phyloP scores from a whole-genome alignment of 2,888 invertebrate genomes.

The Tubiluchus corallicola region DNA sequence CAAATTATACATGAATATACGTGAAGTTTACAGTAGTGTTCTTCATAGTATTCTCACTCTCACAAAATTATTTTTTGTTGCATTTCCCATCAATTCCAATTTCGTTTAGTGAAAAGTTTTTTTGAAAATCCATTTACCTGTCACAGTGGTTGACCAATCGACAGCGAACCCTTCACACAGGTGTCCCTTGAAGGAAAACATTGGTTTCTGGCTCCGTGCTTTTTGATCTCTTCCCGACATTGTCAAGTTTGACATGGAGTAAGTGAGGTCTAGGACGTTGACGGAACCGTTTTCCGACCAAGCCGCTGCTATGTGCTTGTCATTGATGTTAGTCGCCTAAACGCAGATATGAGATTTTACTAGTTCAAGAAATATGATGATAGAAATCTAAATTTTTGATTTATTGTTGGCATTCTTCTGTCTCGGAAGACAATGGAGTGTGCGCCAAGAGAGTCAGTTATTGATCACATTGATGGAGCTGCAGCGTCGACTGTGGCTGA shows the following conservation, averaged over 20 bases:
- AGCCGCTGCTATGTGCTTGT: slow-evolving; percentile 56
- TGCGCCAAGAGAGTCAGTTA: too few species aligned
- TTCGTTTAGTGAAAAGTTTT: neutral
- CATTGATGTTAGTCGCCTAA: slow-evolving; percentile 37
- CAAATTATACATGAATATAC: too few species aligned
- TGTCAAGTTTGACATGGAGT: slow-evolving; percentile 39
- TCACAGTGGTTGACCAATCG: slow-evolving; percentile 67
- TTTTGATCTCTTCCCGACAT: slow-evolving; percentile 15
- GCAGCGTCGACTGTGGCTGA: too few species aligned
- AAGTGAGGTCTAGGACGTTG: slow-evolving; percentile 70
- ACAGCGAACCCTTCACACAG: slow-evolving; percentile 81
- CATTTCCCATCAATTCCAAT: slow-evolving; percentile 6
- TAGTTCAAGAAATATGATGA: too few species aligned
- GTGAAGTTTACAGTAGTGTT: too few species aligned
- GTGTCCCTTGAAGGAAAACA: slow-evolving; percentile 78
- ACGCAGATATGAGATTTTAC: too few species aligned
- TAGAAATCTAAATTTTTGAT: slow-evolving; percentile 10
- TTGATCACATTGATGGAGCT: too few species aligned
- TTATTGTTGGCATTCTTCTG: too few species aligned
- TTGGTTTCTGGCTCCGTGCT: slow-evolving; percentile 34
- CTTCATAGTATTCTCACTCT: too few species aligned
- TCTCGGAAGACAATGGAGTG: too few species aligned
- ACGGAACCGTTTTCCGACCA: slow-evolving; percentile 93
- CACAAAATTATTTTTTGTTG: too few species aligned
- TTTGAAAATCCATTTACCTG: slow-evolving; percentile 36